Evolutionary conservation across 1,140 invertebrate species (phyloP).

Genomic region (Cydia amplana): DNA sequence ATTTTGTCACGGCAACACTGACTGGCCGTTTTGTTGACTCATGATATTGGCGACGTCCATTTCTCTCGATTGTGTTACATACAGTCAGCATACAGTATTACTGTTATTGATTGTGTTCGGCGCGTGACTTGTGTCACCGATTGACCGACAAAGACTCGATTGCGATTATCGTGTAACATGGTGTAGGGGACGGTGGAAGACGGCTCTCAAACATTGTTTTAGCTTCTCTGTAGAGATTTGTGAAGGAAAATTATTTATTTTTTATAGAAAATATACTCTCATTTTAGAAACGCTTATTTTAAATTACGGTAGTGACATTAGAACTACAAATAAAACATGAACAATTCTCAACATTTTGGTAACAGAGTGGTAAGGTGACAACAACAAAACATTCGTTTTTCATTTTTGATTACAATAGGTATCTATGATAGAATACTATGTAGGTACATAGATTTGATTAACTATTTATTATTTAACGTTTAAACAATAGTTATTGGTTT

Average conservation of each 20-base stretch:
- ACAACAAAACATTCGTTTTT: no score
- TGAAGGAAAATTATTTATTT: background rate
- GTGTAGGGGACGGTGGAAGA: background rate
- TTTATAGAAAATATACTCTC: background rate
- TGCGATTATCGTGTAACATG: slow-evolving; percentile 26
- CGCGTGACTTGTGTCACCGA: slow-evolving; percentile 73
- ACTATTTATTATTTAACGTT: no score
- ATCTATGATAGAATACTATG: no score
- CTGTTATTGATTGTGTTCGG: slow-evolving; percentile 76
- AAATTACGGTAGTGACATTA: no score
- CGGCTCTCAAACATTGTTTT: slow-evolving; percentile 5
- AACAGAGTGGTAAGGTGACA: no score
- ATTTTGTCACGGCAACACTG: slow-evolving; percentile 51
- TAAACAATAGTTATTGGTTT: no score
- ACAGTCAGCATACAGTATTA: slow-evolving; percentile 53
- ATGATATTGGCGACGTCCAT: slow-evolving; percentile 72
- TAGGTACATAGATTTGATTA: no score
- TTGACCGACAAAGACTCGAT: slow-evolving; percentile 46
- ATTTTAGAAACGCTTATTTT: no score
- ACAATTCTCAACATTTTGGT: no score
- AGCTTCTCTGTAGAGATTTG: background rate
- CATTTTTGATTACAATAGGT: no score
- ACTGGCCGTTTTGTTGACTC: slow-evolving; percentile 64
- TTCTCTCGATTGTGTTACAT: slow-evolving; percentile 65
- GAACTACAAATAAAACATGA: no score